Percentiles rank a stretch among this genome's conserved stretches.
These are phyloP conservation scores for Piliocolobus tephrosceles DNA, from an alignment of 2,113 vertebrate genomes.

Conservation along the genomic window DNA sequence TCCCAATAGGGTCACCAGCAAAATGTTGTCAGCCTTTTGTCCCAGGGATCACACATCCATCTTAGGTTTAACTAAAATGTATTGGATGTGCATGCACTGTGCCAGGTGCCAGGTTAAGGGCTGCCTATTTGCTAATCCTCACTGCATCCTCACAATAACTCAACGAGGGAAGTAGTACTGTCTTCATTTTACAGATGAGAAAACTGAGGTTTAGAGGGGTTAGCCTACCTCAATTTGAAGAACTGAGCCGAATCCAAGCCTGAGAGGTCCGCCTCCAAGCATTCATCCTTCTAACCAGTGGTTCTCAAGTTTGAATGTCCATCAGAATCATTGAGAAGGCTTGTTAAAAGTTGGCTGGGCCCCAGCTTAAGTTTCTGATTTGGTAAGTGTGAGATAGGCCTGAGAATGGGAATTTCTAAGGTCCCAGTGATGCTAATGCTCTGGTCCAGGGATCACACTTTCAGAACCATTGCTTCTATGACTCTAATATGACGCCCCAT, in stretches of 20 bases:
- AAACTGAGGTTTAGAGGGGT: background rate
- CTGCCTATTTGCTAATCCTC: no score
- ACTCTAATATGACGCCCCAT: accelerated
- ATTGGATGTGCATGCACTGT: background rate
- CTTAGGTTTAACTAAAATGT: background rate
- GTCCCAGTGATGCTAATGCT: accelerated
- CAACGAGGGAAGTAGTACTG: background rate
- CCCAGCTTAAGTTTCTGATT: background rate
- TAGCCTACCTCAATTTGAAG: background rate
- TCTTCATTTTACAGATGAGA: background rate
- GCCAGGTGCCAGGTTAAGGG: background rate
- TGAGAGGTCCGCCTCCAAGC: background rate
- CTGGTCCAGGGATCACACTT: background rate
- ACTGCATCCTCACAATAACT: accelerated
- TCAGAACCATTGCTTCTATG: background rate
- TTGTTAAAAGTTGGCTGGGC: no score
- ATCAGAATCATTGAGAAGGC: background rate
- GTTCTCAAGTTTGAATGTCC: background rate
- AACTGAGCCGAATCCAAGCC: background rate
- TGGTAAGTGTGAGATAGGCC: background rate
- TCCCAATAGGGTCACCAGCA: background rate
- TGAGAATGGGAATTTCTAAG: background rate
- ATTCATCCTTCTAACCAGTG: accelerated
- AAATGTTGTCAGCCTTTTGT: no score
- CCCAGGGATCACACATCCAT: no score